These are phyloP conservation scores for Panthera tigris DNA, from an alignment of 2,113 vertebrate species.

Conservation along the genomic window DNA sequence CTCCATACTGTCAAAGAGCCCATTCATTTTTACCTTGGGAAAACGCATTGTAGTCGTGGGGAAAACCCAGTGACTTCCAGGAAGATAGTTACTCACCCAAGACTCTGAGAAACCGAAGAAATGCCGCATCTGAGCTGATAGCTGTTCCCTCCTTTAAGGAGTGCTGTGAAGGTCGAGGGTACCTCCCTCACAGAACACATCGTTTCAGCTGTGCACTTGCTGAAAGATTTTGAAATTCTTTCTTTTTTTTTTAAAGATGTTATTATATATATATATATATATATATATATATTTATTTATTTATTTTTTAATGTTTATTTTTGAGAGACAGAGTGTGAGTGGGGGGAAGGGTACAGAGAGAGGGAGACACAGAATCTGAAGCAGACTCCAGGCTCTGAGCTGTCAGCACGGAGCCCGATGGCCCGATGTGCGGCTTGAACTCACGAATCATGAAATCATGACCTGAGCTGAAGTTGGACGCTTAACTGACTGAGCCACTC, in stretches of 20 bases:
- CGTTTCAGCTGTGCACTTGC: not conserved
- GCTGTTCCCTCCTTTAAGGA: not conserved
- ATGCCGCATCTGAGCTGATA: fast-evolving
- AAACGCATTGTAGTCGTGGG: not conserved
- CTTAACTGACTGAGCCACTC: too few species aligned
- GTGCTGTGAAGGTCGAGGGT: not conserved
- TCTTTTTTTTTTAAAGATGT: too few species aligned
- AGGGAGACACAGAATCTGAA: too few species aligned
- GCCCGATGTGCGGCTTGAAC: too few species aligned
- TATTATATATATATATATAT: too few species aligned
- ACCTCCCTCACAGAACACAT: not conserved
- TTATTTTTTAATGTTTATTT: not conserved
- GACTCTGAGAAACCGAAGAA: not conserved
- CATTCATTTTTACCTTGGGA: not conserved
- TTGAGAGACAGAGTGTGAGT: too few species aligned
- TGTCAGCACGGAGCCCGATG: too few species aligned
- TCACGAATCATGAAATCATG: too few species aligned
- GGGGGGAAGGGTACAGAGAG: too few species aligned
- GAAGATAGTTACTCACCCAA: not conserved
- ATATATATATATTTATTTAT: too few species aligned
- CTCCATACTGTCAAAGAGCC: not conserved
- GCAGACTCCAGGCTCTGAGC: too few species aligned
- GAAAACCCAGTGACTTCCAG: not conserved
- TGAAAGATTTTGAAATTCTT: not conserved
- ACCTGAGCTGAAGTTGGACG: too few species aligned